These are phyloP conservation scores for Neosilurus mollespiculum DNA, from an alignment of 2,797 vertebrate genomes.

Conservation along the genomic window DNA sequence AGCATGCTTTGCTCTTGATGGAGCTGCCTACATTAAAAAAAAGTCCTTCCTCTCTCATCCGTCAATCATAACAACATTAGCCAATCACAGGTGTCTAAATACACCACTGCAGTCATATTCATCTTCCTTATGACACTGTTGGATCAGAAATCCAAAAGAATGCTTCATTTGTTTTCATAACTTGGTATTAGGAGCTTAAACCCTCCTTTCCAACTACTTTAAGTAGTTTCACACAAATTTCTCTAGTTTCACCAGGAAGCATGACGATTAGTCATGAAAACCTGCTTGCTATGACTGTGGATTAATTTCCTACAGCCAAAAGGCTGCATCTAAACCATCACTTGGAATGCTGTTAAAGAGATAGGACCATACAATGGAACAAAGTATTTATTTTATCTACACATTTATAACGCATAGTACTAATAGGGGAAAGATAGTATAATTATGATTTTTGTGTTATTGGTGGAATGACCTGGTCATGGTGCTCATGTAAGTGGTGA, in stretches of 20 bases:
- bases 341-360: background rate
- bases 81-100: background rate
- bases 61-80: background rate
- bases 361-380: background rate
- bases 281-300: background rate
- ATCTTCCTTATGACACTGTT: background rate
- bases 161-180: background rate
- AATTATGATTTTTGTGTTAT: no score
- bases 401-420: background rate
- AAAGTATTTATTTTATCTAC: background rate
- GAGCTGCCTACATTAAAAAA: background rate
- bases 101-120: background rate
- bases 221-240: background rate
- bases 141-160: background rate
- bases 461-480: no score
- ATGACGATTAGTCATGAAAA: no score
- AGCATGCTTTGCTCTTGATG: background rate
- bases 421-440: no score
- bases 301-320: background rate
- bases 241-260: background rate
- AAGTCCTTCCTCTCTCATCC: background rate
- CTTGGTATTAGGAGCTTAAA: background rate
- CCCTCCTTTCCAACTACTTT: background rate
- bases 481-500: no score
- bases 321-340: background rate